These are phyloP conservation scores for Griposia aprilina DNA, from an alignment of 2,888 invertebrate genomes.

Conservation along the genomic window DNA sequence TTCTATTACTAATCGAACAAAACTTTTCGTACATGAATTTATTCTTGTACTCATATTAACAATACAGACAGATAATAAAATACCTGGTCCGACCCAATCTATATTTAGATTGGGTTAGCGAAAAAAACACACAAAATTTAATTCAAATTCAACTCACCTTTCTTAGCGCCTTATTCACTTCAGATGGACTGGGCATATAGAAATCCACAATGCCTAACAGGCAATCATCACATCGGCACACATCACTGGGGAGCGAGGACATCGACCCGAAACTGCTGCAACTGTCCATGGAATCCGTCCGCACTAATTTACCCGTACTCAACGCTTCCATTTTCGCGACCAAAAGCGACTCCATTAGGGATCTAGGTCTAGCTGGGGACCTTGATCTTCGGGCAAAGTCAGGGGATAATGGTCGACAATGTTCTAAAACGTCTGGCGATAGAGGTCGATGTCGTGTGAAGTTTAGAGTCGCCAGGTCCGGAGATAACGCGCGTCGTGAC, in stretches of 20 bases:
- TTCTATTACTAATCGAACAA: background rate
- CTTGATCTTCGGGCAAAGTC: conserved; percentile 84
- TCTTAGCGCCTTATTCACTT: conserved; percentile 89
- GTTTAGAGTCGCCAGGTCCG: conserved; percentile 81
- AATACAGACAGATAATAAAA: background rate
- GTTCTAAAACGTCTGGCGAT: conserved; percentile 84
- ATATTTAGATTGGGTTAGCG: background rate
- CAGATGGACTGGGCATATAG: conserved; percentile 90
- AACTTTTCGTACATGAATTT: conserved; percentile 4
- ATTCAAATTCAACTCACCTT: conserved; percentile 88
- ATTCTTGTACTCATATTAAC: background rate
- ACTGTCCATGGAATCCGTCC: conserved; percentile 95
- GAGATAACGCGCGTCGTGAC: conserved; percentile 82
- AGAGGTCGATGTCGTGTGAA: conserved; percentile 81
- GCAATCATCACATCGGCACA: conserved; percentile 96
- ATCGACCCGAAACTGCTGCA: conserved; percentile 93
- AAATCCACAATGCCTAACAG: conserved; percentile 95
- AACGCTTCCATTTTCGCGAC: conserved; percentile 96
- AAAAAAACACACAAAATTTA: background rate
- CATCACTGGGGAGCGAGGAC: conserved; percentile 93
- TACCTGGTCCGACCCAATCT: background rate
- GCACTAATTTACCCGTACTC: conserved; percentile 90
- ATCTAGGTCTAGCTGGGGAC: conserved; percentile 92
- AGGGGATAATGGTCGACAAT: conserved; percentile 84
- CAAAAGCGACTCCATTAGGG: conserved; percentile 95